Base-by-base conservation (phyloP, 37 sponge, comb jelly and placozoan genomes). In the Aplysina aerophoba region DNA sequence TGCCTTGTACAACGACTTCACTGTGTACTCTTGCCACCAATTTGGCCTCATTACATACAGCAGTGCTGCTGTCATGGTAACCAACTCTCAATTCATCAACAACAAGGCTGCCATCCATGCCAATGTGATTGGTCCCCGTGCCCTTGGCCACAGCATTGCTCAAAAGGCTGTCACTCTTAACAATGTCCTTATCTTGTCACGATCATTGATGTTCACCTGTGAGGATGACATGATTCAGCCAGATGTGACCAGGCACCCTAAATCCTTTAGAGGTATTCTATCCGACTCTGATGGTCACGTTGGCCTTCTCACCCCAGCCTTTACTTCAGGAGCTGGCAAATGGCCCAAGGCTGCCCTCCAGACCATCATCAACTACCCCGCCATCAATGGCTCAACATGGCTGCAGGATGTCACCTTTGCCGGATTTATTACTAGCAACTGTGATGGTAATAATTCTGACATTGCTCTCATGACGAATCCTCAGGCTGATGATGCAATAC, bases 41-140 rank as follows among this genome's bases (percentile, higher is more conserved):
- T 94, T 87, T 61, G 97, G 95, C 4, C 33, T 97, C 31, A 91
- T 93, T 60, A 66, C 88, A 27, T 97, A 89, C 79, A 61, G 72
- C 15, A 30, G 36, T 21, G 81, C 96, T 57, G 85, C 88, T 57
- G 57, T 95, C 39, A 59, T 59, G 36, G 28, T 97, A 25, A 53
- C 44, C 11, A 57, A 93, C 5, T 41, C 79, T 34, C 68, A 44
- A 0, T 72, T 97, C 17, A 77, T 89, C 75, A 92, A 97, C 88
- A 97, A 95, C 87, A 83, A 85, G 17, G 89, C 83, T 68, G 94
- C 87, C 22, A 37, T 97, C 16, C 87, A 77, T 40, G 79, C 82
- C 4, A 82, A 72, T 39, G 92, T 95, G 11, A 87, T 88, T 37
- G 94, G 90, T 25, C 98, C 98, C 41, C 33, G 74, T 37, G 14